These are phyloP conservation scores for Hassar affinis DNA, from an alignment of 2,113 vertebrate genomes.

Conservation along the genomic window DNA sequence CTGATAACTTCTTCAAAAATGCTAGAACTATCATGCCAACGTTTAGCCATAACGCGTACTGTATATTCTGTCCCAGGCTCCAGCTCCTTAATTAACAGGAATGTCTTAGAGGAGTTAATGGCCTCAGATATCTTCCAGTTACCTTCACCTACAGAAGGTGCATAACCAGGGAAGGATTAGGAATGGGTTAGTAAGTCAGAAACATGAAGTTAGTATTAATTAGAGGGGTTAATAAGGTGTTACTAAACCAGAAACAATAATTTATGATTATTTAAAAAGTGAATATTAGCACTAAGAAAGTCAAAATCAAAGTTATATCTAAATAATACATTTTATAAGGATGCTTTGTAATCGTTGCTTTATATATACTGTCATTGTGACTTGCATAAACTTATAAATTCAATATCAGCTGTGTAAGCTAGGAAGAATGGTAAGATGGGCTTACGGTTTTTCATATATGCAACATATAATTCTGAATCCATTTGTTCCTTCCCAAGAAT, in stretches of 20 bases:
- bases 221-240: not conserved
- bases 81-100: slow-evolving; percentile 80
- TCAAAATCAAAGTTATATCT: not conserved
- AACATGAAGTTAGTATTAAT: slow-evolving; percentile 20
- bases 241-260: not conserved
- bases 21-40: slow-evolving; percentile 85
- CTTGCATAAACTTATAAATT: not conserved
- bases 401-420: not conserved
- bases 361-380: not conserved
- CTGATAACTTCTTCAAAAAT: slow-evolving; percentile 92
- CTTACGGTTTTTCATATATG: slow-evolving; percentile 69
- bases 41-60: slow-evolving; percentile 84
- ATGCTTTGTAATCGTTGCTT: not conserved
- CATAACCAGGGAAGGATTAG: slow-evolving; percentile 65
- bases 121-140: slow-evolving; percentile 81
- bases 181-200: slow-evolving; percentile 49
- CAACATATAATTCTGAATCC: slow-evolving; percentile 66
- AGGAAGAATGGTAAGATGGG: slow-evolving; percentile 43
- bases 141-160: slow-evolving; percentile 81
- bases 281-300: not conserved
- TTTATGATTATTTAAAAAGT: slow-evolving; percentile 4
- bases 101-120: slow-evolving; percentile 81
- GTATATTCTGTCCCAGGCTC: slow-evolving; percentile 83
- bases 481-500: slow-evolving; percentile 59
- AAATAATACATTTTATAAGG: not conserved